phyloP scores from a whole-genome alignment of 2,888 invertebrate species.

The Troides aeacus region DNA sequence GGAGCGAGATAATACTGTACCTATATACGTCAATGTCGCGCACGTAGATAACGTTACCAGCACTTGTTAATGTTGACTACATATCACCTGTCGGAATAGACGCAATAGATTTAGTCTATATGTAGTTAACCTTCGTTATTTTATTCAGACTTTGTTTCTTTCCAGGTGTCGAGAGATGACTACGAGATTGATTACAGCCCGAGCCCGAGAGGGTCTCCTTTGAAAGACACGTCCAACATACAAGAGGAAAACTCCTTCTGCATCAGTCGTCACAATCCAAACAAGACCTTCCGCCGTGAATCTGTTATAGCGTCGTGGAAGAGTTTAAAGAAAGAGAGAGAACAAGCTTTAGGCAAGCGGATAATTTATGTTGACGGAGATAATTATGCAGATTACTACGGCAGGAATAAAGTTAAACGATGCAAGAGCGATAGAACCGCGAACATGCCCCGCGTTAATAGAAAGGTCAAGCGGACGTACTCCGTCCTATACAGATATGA shows the following conservation, averaged over 20 bases:
- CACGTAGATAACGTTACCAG: constrained; percentile 55
- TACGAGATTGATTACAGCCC: constrained; percentile 70
- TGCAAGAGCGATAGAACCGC: constrained; percentile 72
- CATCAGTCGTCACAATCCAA: constrained; percentile 76
- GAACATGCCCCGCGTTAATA: constrained; percentile 54
- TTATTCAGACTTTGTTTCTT: constrained; percentile 46
- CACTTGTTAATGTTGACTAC: constrained; percentile 56
- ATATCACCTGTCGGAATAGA: constrained; percentile 37
- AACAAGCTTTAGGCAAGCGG: constrained; percentile 70
- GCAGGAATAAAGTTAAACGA: constrained; percentile 69
- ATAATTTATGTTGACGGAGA: constrained; percentile 70
- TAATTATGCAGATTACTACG: constrained; percentile 69
- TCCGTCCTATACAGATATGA: constrained; percentile 74
- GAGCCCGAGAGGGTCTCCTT: constrained; percentile 68
- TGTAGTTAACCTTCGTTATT: constrained; percentile 17
- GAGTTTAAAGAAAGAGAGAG: constrained; percentile 73
- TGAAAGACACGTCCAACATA: constrained; percentile 73
- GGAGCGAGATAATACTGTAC: constrained; percentile 51
- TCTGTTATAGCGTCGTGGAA: constrained; percentile 77
- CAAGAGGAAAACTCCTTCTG: constrained; percentile 66
- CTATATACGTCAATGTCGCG: constrained; percentile 42
- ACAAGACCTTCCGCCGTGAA: constrained; percentile 74
- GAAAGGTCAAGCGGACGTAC: constrained; percentile 72
- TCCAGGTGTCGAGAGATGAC: constrained; percentile 75
- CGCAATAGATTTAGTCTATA: constrained; percentile 30